A percentile compares a stretch with the other conserved stretches of the same genome.
Evolutionary conservation across 2,888 invertebrate species (phyloP).

Genomic region (Julus scandinavius): DNA sequence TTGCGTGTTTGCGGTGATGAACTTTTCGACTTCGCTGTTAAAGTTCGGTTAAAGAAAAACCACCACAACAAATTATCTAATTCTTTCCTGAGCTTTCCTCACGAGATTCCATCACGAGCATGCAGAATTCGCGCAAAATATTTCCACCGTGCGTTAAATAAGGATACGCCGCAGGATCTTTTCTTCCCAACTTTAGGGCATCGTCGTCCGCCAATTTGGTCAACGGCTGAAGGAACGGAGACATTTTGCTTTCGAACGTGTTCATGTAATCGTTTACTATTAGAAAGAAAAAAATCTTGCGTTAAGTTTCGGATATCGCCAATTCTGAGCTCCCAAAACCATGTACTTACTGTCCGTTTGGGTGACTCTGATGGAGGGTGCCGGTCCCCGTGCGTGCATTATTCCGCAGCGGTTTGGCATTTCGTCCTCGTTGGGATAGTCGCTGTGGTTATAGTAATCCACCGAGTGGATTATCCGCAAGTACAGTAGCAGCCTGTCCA

Average conservation of each 20-base stretch:
- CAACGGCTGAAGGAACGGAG: constrained; percentile 84
- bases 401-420: constrained; percentile 99
- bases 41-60: constrained; percentile 58
- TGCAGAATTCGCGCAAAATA: too few species aligned
- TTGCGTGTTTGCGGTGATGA: constrained; percentile 94
- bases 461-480: constrained; percentile 97
- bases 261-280: constrained; percentile 68
- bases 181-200: constrained; percentile 83
- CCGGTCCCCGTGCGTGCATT: constrained; percentile 93
- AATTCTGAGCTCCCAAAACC: background rate
- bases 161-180: constrained; percentile 74
- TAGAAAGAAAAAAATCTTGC: constrained; percentile 57
- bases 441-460: constrained; percentile 98
- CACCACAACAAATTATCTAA: background rate
- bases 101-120: background rate
- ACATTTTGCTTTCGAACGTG: constrained; percentile 90
- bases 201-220: constrained; percentile 78
- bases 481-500: constrained; percentile 88
- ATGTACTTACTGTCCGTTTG: constrained; percentile 65
- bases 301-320: background rate
- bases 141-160: constrained; percentile 57
- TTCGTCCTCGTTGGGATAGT: constrained; percentile 99
- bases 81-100: background rate
- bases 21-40: constrained; percentile 85
- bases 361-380: constrained; percentile 79